Conservation (phyloP, 2,888 invertebrate genomes). For the Eulithis prunata region DNA sequence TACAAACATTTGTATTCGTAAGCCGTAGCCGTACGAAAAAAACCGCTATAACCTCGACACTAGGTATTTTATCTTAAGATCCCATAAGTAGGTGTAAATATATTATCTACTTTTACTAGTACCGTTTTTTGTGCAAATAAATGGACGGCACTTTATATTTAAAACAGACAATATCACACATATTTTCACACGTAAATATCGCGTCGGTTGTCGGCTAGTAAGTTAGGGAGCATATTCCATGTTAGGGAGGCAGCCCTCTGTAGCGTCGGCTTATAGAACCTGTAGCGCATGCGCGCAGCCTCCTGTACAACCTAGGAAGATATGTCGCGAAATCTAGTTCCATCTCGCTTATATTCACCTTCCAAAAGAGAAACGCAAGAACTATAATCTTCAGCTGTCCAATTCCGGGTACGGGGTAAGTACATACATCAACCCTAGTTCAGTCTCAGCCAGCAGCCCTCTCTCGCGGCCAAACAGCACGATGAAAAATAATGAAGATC, state of each 20-base stretch:
- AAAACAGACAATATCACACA: neutral
- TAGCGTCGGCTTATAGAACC: conserved; percentile 8
- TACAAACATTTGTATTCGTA: conserved; percentile 2
- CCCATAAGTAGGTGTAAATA: no score
- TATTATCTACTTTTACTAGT: no score
- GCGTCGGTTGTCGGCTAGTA: neutral
- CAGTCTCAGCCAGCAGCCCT: conserved; percentile 33
- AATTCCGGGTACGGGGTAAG: conserved; percentile 23
- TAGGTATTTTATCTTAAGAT: no score
- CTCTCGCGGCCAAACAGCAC: conserved; percentile 20
- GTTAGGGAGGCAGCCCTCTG: conserved; percentile 24
- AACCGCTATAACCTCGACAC: conserved; percentile 1
- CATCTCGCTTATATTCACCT: conserved; percentile 42
- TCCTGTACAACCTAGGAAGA: conserved; percentile 49
- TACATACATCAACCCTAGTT: conserved; percentile 32
- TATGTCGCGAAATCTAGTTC: conserved; percentile 37
- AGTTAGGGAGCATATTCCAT: no score
- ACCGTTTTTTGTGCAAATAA: no score
- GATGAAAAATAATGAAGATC: conserved; percentile 19
- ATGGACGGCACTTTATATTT: no score
- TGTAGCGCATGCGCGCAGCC: conserved; percentile 69
- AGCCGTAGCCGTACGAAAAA: conserved; percentile 2
- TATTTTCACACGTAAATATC: neutral
- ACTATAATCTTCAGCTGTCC: conserved; percentile 30
- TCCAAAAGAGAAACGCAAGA: conserved; percentile 33